Evolutionary conservation across 1,140 invertebrate species (phyloP).

Genomic region (Drosophila sproati): DNA sequence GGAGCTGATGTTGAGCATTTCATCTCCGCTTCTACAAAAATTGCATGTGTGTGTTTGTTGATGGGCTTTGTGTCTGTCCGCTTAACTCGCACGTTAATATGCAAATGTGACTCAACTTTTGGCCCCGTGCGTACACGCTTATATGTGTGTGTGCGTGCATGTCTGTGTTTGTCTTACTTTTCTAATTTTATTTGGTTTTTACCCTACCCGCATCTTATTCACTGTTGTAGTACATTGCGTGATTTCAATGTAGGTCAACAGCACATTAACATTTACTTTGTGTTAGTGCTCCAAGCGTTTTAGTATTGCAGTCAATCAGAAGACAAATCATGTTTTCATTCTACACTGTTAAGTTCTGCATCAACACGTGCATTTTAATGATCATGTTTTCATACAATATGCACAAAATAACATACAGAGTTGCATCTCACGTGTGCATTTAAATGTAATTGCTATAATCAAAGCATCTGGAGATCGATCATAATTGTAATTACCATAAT

Average conservation of each 20-base stretch:
- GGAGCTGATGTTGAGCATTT: slow-evolving; percentile 67
- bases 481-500: too few species aligned
- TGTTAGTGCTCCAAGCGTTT: slow-evolving; percentile 46
- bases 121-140: slow-evolving; percentile 41
- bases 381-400: too few species aligned
- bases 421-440: too few species aligned
- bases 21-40: slow-evolving; percentile 42
- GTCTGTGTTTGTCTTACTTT: slow-evolving; percentile 10
- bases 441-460: too few species aligned
- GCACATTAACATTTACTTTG: slow-evolving; percentile 37
- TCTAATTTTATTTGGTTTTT: slow-evolving; percentile 38
- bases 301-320: slow-evolving; percentile 11
- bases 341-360: too few species aligned
- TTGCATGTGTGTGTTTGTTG: slow-evolving; percentile 30
- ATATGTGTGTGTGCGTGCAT: slow-evolving; percentile 10
- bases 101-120: slow-evolving; percentile 63
- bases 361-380: too few species aligned
- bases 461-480: too few species aligned
- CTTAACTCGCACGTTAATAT: slow-evolving; percentile 64
- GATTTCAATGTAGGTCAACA: slow-evolving; percentile 42
- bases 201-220: slow-evolving; percentile 9
- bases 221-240: slow-evolving; percentile 31
- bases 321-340: slow-evolving; percentile 14
- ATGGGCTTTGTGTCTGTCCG: slow-evolving; percentile 18
- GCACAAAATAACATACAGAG: too few species aligned